Base-by-base conservation (phyloP, 2,888 invertebrate genomes). In the Fragum sueziense region DNA sequence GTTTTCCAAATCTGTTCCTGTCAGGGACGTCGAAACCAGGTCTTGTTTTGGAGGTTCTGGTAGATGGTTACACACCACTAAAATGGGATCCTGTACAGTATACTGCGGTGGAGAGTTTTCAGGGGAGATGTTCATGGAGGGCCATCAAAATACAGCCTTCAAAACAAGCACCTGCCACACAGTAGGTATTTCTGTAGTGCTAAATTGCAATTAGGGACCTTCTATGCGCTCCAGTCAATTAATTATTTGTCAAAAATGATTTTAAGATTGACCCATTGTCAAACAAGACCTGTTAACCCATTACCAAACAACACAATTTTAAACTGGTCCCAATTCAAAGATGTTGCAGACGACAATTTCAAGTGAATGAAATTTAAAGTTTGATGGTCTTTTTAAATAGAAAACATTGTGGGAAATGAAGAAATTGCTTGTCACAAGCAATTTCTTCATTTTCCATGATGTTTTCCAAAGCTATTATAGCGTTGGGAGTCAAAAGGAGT, bases 71-170 rank as follows among this genome's bases (percentile, higher is more conserved):
- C 70, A 59, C 65, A 0, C 91, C 91, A 20, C 70, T 76, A 33
- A 89, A 87, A 65, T 88, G 88, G 83, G 91, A 91, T 57, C 68
- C 69, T 31, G 91, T 91, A 1, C 77, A 75, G 41, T 89, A 88
- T 7, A 79, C 52, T 7, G 90, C 90, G 6, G 82, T 92, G 33
- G 92, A 92, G 80, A 91, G 90, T 76, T 51, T 54, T 7, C 90
- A 90, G 68, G 90, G 91, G 4, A 86, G 86, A 34, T 89, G 88
- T 79, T 84, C 76, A 14, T 91, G 91, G 91, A 86, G 92, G 59
- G 91, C 91, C 9, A 59, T 88, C 0, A 81, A 76, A 47, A 74
- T 91, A 11, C 79, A 85, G 31, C 88, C 88, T 17, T 71, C 82
- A 6, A 61, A 70, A 29, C 74, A 76, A 65, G 72, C 80, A 1